Base-by-base conservation (phyloP, 1,140 invertebrate genomes). In the Caenorhabditis inopinata region DNA sequence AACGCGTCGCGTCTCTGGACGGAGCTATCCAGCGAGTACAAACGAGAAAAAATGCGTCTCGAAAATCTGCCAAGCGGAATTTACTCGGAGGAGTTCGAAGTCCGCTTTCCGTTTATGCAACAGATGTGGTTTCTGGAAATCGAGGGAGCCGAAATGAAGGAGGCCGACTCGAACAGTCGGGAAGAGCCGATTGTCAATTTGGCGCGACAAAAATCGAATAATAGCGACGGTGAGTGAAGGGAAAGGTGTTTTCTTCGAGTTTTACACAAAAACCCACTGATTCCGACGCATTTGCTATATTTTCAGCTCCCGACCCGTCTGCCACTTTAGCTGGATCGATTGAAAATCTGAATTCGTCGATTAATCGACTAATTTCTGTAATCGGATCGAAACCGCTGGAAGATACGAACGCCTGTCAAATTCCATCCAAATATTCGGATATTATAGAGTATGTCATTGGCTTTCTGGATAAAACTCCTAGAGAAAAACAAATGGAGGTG, bases 71-170 rank as follows among this genome's bases (percentile, higher is more conserved):
- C 58, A 42, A 21, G 16, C 7, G 58, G 58, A 68, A 68, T 32
- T 11, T 68, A 68, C n/a, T 32, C 58, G n/a, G 58, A 68, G 11
- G 58, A 68, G 11, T 68, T 68, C 32, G 58, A 68, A 42, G 12
- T 68, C 11, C 58, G 58, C 0, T 68, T 68, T n/a, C 58, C 58
- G 4, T 68, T 68, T 21, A 68, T 68, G 58, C 58, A 68, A 21
- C 58, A 68, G 38, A 68, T 68, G 58, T 68, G 58, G 58, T 68
- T 68, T 68, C n/a, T 68, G 58, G 58, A 68, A 16, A 38, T 68
- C 3, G 32, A 21, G 12, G 58, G 6, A 16, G 14, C 58, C 32
- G 58, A 68, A 14, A 38, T 68, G 32, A 68, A 68, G 9, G 58
- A 68, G n/a, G 58, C 58, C 32, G 58, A 68, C 38, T 68, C 58